Conservation (phyloP, 2,888 invertebrate species). For the Criorhina ranunculi region DNA sequence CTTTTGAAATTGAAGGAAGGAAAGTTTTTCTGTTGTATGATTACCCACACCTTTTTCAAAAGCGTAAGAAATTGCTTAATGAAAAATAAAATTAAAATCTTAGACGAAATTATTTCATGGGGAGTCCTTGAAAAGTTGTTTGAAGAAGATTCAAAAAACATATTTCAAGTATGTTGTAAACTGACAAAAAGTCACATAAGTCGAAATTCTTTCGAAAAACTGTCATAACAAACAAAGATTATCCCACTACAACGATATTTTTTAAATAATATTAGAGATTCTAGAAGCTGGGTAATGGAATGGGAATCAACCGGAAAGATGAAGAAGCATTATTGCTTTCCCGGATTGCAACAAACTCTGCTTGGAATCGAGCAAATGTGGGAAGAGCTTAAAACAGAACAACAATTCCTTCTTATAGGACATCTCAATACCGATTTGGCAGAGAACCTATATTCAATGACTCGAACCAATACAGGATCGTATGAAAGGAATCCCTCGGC, state of each 20-base stretch:
- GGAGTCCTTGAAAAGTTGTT: too few relatives aligned
- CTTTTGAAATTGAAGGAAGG: neutral
- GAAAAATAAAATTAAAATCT: neutral
- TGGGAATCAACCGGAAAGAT: neutral
- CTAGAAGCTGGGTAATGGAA: too few relatives aligned
- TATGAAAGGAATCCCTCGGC: conserved; percentile 1
- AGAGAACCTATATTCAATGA: conserved; percentile 14
- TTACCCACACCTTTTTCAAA: conserved; percentile 3
- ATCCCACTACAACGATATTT: neutral
- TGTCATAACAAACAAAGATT: neutral
- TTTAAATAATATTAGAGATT: neutral
- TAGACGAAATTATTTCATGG: neutral
- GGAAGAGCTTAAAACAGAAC: neutral
- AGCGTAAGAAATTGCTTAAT: conserved; percentile 10
- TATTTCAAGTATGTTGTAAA: neutral
- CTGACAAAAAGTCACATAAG: neutral
- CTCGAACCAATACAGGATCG: neutral
- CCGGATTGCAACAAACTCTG: conserved; percentile 10
- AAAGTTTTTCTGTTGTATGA: conserved; percentile 7
- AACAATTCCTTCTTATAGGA: neutral
- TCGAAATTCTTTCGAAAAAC: neutral
- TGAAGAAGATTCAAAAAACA: too few relatives aligned
- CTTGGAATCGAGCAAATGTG: conserved; percentile 2
- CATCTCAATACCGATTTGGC: conserved; percentile 1
- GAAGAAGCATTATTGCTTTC: conserved; percentile 3